phyloP scores from a whole-genome alignment of 2,113 vertebrate genomes.

The Tyrannus savana region DNA sequence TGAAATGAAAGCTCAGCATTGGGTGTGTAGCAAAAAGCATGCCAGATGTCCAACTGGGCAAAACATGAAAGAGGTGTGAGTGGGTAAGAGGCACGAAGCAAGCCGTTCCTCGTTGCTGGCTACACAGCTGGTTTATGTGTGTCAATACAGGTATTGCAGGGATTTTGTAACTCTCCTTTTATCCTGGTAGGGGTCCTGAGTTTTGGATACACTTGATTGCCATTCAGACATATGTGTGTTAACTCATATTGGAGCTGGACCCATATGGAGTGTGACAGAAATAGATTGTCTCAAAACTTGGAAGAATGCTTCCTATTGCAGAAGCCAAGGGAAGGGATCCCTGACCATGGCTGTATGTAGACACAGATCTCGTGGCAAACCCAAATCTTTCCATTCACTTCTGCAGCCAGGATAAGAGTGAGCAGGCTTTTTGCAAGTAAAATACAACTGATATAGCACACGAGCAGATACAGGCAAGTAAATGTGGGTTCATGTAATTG shows the following conservation, averaged over 20 bases:
- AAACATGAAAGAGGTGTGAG: slow-evolving; percentile 62
- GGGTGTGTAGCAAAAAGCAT: slow-evolving; percentile 58
- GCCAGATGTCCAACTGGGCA: slow-evolving; percentile 67
- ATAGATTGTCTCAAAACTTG: not conserved
- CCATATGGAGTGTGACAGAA: not conserved
- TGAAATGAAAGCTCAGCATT: slow-evolving; percentile 65
- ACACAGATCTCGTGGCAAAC: not conserved
- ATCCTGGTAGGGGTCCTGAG: not conserved
- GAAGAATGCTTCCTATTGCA: not conserved
- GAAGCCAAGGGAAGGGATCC: not conserved
- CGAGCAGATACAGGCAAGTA: not conserved
- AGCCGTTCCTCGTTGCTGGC: slow-evolving; percentile 42
- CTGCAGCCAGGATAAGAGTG: not conserved
- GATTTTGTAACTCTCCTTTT: slow-evolving; percentile 19
- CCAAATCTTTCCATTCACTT: not conserved
- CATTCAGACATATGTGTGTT: not conserved
- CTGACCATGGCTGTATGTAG: not conserved
- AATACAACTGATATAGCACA: not conserved
- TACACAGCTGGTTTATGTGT: slow-evolving; percentile 53
- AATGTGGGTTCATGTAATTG: not conserved
- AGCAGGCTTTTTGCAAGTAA: not conserved
- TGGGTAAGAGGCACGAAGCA: slow-evolving; percentile 49
- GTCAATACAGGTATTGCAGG: slow-evolving; percentile 51
- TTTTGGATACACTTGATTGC: slow-evolving; percentile 3
- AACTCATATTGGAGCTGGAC: not conserved